A percentile compares a stretch with the other conserved stretches of the same genome.
Conservation (phyloP, 1,140 invertebrate species). For the Kradibia gibbosae region DNA sequence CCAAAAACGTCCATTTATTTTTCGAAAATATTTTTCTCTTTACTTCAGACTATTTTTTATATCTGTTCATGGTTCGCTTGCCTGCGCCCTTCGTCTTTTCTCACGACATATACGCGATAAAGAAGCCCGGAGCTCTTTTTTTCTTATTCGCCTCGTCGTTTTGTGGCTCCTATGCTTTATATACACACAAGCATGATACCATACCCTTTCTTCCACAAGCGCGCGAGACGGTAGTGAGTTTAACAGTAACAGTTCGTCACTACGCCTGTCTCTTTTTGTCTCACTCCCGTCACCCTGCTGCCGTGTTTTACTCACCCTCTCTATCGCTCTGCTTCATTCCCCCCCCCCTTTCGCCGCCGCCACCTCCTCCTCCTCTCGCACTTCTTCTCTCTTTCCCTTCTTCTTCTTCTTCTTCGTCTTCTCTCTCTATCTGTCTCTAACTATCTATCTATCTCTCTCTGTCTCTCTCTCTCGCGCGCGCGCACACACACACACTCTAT, state of each 20-base stretch:
- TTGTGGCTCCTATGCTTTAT: background rate
- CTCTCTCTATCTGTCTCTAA: too few species aligned
- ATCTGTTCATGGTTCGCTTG: constrained; percentile 48
- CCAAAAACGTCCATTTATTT: constrained; percentile 35
- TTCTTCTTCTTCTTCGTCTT: constrained; percentile 7
- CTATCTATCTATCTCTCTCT: too few species aligned
- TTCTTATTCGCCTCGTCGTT: constrained; percentile 7
- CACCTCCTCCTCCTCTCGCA: constrained; percentile 31
- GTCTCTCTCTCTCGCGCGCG: too few species aligned
- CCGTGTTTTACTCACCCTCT: too few species aligned
- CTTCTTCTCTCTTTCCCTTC: constrained; percentile 38
- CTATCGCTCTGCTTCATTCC: too few species aligned
- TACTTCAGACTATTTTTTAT: constrained; percentile 44
- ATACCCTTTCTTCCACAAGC: constrained; percentile 51
- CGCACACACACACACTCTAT: too few species aligned
- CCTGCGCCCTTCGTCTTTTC: constrained; percentile 52
- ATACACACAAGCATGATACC: background rate
- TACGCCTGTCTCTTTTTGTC: constrained; percentile 53
- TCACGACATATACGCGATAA: constrained; percentile 41
- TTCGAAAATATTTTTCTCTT: constrained; percentile 44
- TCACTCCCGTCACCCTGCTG: constrained; percentile 20
- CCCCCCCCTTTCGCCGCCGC: too few species aligned
- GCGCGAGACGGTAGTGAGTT: constrained; percentile 62
- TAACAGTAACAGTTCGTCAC: constrained; percentile 69
- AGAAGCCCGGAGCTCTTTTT: constrained; percentile 33